Evolutionary conservation across 2,888 invertebrate genomes (phyloP), one percentile per base, ranked within the genome.

Genomic region (Bellardia bayeri): DNA sequence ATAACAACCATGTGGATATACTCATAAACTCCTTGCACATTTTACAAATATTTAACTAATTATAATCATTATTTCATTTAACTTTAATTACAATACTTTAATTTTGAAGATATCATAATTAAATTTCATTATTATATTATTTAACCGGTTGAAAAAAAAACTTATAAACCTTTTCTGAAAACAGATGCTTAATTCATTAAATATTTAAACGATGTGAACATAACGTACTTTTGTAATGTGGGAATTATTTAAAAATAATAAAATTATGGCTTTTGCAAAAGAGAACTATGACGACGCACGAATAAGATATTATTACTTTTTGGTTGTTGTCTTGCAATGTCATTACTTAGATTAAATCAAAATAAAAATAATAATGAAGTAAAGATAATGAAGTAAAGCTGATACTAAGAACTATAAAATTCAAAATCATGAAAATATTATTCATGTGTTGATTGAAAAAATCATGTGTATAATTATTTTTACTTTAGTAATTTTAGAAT

Each of bases 221-320:
- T 2, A 37, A 37, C 37, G 5, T 2, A 11, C 13, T 45, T 45
- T 13, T n/a, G n/a, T 3, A 37, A 40, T 37, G 63, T 64, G 40
- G 37, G 63, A 64, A 64, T 40, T 37, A 40, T 30, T 30, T 14
- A n/a, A 37, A 40, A 51, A 51, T n/a, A 51, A 51, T 51, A 64
- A 64, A 64, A 64, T n/a, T 64, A 14, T 37, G n/a, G n/a, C 0
- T 37, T 64, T 64, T n/a, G 40, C 37, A 37, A 37, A 37, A 58
- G 30, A 40, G 2, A 64, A 16, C 40, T 64, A 64, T 37, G 9
- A 64, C 8, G 40, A 13, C 63, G 40, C 40, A 37, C 40, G n/a
- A n/a, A n/a, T 64, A n/a, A 14, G 37, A 64, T 63, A 49, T 13
- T 66, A 16, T 42, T 11, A 64, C 64, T 42, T 66, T 66, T 64